Evolutionary conservation across 1,140 invertebrate species (phyloP).

Genomic region (Vanessa atalanta): DNA sequence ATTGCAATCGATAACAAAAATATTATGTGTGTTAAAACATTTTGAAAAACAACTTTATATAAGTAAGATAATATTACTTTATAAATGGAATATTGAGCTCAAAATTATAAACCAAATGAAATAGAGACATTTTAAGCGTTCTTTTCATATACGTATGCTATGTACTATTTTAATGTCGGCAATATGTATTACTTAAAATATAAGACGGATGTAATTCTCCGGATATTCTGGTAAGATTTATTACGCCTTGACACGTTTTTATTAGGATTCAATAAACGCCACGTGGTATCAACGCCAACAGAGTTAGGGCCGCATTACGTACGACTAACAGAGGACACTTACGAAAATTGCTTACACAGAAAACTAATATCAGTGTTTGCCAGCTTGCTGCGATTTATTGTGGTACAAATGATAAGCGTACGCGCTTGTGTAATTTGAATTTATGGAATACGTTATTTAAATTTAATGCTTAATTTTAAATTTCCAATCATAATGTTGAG

Average conservation of each 20-base stretch:
- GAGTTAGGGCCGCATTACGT: slow-evolving; percentile 62
- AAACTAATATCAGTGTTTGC: slow-evolving; percentile 80
- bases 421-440: background rate
- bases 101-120: too few relatives aligned
- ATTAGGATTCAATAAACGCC: slow-evolving; percentile 70
- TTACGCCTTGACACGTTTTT: slow-evolving; percentile 51
- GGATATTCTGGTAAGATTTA: slow-evolving; percentile 40
- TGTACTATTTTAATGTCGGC: too few relatives aligned
- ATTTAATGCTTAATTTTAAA: too few relatives aligned
- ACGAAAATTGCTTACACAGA: slow-evolving; percentile 78
- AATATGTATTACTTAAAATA: background rate
- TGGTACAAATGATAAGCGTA: slow-evolving; percentile 31
- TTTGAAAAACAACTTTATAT: too few relatives aligned
- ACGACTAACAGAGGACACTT: slow-evolving; percentile 75
- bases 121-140: too few relatives aligned
- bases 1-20: too few relatives aligned
- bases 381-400: slow-evolving; percentile 58
- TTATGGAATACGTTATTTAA: too few relatives aligned
- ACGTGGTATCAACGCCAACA: slow-evolving; percentile 59
- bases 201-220: background rate
- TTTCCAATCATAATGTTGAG: too few relatives aligned
- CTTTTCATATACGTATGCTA: too few relatives aligned
- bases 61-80: too few relatives aligned
- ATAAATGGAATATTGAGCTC: too few relatives aligned
- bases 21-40: too few relatives aligned